These are phyloP conservation scores for Nasua narica DNA, from an alignment of 2,797 vertebrate species.

Conservation along the genomic window DNA sequence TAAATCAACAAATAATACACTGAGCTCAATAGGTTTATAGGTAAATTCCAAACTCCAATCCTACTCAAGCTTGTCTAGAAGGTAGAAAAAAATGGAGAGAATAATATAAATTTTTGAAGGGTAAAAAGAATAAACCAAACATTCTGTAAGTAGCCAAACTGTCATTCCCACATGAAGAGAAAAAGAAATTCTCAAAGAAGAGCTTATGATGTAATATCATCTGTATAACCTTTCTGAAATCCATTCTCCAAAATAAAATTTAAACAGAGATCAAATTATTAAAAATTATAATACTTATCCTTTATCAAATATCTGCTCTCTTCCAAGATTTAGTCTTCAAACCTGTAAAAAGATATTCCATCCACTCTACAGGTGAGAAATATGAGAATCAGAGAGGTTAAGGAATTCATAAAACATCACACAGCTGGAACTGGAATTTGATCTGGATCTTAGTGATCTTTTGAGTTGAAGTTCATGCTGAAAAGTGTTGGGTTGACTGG, in stretches of 20 bases:
- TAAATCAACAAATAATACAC: background rate
- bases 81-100: background rate
- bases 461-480: background rate
- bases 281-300: background rate
- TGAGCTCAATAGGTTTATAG: background rate
- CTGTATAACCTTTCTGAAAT: background rate
- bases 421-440: background rate
- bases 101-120: background rate
- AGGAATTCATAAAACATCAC: background rate
- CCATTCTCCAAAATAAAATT: background rate
- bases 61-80: background rate
- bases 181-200: background rate
- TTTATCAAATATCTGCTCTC: background rate
- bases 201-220: background rate
- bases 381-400: background rate
- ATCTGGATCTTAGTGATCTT: background rate
- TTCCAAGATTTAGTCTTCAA: background rate
- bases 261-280: background rate
- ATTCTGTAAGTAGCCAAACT: background rate
- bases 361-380: background rate
- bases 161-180: background rate
- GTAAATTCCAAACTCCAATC: background rate
- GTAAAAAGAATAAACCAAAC: background rate
- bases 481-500: background rate
- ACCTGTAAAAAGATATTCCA: background rate